Percentiles rank a stretch among this genome's conserved stretches.
Evolutionary conservation across 2,113 vertebrate species (phyloP).

Genomic region (Pelecanus crispus): DNA sequence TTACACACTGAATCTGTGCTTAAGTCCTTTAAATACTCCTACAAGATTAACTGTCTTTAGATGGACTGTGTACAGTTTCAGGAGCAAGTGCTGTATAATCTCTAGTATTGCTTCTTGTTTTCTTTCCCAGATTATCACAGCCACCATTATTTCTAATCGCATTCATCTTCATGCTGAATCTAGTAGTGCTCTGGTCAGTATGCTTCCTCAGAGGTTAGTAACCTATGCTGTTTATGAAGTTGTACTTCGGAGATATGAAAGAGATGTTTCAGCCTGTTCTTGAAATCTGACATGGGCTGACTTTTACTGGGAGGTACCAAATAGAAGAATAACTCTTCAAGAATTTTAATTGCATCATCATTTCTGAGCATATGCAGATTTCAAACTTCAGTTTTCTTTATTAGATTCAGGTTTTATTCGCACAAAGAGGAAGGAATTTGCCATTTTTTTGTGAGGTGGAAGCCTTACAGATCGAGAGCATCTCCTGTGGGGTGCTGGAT

Average conservation of each 20-base stretch:
- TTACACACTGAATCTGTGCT: background rate
- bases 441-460: background rate
- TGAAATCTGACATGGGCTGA: background rate
- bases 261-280: background rate
- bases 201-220: conserved; percentile 66
- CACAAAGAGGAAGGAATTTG: background rate
- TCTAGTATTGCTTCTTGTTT: background rate
- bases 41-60: background rate
- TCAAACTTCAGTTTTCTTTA: background rate
- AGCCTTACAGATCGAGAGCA: background rate
- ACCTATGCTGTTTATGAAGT: background rate
- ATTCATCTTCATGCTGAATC: conserved; percentile 51
- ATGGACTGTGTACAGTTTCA: background rate
- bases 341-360: background rate
- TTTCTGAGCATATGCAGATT: background rate
- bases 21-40: background rate
- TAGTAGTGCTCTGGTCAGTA: background rate
- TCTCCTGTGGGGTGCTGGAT: background rate
- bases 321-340: background rate
- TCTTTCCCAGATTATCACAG: conserved; percentile 54
- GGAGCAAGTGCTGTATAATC: background rate
- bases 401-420: background rate
- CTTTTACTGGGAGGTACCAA: background rate
- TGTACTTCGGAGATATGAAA: background rate
- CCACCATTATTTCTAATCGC: conserved; percentile 33